A percentile compares a stretch with the other conserved stretches of the same genome.
These are phyloP conservation scores for Channa maculata DNA, from an alignment of 2,113 vertebrate genomes.

Conservation along the genomic window DNA sequence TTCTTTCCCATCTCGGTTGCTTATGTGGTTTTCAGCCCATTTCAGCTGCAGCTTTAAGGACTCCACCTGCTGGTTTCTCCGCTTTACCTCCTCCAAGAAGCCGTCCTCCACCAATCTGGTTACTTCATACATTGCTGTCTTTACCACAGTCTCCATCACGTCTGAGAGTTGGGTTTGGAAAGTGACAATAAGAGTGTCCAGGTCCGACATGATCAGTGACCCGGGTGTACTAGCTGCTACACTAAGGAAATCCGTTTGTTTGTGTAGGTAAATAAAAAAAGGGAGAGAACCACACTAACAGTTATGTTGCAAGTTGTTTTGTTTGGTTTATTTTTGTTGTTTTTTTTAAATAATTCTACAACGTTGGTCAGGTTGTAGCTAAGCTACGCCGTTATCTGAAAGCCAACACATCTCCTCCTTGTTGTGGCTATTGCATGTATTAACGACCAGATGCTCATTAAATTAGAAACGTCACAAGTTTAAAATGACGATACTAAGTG, in stretches of 20 bases:
- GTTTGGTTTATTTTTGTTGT: background rate
- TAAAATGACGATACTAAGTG: background rate
- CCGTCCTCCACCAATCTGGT: slow-evolving; percentile 81
- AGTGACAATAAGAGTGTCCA: slow-evolving; percentile 75
- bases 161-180: slow-evolving; percentile 84
- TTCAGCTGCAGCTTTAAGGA: slow-evolving; percentile 73
- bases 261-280: too few relatives aligned
- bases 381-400: background rate
- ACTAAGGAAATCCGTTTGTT: background rate
- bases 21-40: slow-evolving; percentile 65
- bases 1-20: slow-evolving; percentile 29
- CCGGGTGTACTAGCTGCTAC: background rate
- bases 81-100: slow-evolving; percentile 79
- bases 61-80: slow-evolving; percentile 75
- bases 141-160: slow-evolving; percentile 83
- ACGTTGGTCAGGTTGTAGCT: background rate
- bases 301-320: too few relatives aligned
- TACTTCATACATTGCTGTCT: slow-evolving; percentile 82
- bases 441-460: background rate
- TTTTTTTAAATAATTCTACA: background rate
- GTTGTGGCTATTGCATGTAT: background rate
- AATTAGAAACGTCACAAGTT: background rate
- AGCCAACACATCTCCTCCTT: background rate
- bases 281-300: background rate
- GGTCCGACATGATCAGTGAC: slow-evolving; percentile 68